These are phyloP conservation scores for Pterocles burchelli DNA, from an alignment of 2,113 vertebrate genomes.

Conservation along the genomic window DNA sequence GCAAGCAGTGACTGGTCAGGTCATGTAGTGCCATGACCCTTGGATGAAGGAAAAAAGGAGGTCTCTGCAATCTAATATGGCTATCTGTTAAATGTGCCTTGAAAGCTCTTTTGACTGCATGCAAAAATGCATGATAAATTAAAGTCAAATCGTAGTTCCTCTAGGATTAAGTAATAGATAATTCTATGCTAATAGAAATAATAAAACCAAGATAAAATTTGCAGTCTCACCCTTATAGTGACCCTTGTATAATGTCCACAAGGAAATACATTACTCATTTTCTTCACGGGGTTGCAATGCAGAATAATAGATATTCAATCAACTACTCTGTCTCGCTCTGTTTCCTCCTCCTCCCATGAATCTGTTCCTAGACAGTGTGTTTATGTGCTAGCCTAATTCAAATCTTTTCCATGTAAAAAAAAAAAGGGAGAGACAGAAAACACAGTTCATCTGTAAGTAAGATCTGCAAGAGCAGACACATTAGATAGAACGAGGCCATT, in stretches of 20 bases:
- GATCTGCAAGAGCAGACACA: conserved; percentile 27
- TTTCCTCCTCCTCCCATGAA: neutral
- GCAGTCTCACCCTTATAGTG: neutral
- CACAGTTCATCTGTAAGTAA: conserved; percentile 8
- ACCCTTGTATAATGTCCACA: neutral
- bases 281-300: neutral
- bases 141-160: neutral
- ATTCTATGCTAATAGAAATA: neutral
- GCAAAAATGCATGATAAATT: neutral
- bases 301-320: neutral
- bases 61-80: neutral
- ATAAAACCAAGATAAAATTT: neutral
- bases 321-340: neutral
- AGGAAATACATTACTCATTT: neutral
- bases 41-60: neutral
- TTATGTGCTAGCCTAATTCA: conserved; percentile 17
- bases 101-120: neutral
- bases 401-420: neutral
- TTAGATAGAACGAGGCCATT: conserved; percentile 45
- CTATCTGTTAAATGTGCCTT: neutral
- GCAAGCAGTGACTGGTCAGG: neutral
- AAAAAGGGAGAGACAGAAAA: neutral
- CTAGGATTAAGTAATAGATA: neutral
- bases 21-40: neutral
- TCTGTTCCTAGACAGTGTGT: conserved; percentile 25